Evolutionary conservation across 2,888 invertebrate species (phyloP).

Genomic region (Venusia cambrica): DNA sequence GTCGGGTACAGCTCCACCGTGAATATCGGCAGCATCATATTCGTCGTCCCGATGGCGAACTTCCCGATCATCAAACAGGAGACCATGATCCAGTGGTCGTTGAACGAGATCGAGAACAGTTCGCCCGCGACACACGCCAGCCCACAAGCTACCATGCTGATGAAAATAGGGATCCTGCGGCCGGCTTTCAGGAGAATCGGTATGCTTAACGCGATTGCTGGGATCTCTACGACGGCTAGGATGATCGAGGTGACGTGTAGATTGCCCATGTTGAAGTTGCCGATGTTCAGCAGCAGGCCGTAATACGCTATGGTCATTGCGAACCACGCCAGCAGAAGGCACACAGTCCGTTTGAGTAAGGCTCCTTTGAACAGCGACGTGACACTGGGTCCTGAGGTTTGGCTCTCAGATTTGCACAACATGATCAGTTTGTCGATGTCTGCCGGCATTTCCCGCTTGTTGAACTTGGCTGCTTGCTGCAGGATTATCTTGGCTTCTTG

Average conservation of each 20-base stretch:
- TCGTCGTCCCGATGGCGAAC: conserved; percentile 89
- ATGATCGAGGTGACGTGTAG: conserved; percentile 87
- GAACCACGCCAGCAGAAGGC: conserved; percentile 88
- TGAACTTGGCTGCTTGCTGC: conserved; percentile 83
- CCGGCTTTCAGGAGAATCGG: conserved; percentile 88
- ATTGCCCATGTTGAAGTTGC: conserved; percentile 88
- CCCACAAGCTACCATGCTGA: conserved; percentile 85
- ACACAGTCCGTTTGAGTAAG: conserved; percentile 85
- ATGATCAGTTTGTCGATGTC: conserved; percentile 86
- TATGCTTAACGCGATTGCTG: conserved; percentile 88
- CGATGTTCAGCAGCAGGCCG: conserved; percentile 86
- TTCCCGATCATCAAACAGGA: conserved; percentile 90
- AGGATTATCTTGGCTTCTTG: conserved; percentile 85
- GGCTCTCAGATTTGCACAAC: conserved; percentile 66
- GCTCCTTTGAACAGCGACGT: conserved; percentile 84
- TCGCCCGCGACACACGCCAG: conserved; percentile 85
- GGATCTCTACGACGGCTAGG: conserved; percentile 88
- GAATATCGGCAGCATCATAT: conserved; percentile 89
- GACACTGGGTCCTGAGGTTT: conserved; percentile 77
- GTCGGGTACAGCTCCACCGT: conserved; percentile 88
- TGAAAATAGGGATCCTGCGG: conserved; percentile 85
- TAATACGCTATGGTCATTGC: conserved; percentile 89
- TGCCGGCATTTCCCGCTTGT: conserved; percentile 83
- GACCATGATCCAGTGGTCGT: conserved; percentile 85
- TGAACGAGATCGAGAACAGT: conserved; percentile 72